Conservation (phyloP, 1,140 invertebrate genomes). For the Antheraea pernyi region DNA sequence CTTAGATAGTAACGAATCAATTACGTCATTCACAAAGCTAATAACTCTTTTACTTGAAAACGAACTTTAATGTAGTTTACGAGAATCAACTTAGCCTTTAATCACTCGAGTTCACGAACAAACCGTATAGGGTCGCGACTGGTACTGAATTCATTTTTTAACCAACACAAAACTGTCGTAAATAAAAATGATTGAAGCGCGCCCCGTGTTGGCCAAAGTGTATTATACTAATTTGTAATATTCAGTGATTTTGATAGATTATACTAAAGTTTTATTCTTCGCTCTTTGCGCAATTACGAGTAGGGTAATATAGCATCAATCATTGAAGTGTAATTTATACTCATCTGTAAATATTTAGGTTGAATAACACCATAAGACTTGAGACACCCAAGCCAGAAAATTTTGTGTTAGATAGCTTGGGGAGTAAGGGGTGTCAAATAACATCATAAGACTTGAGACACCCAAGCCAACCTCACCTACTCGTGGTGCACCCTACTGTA, state of each 20-base stretch:
- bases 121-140: constrained; percentile 23
- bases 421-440: too few species aligned
- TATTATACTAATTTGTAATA: neutral
- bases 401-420: too few species aligned
- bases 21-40: constrained; percentile 19
- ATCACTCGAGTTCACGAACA: constrained; percentile 33
- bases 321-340: neutral
- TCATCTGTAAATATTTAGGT: neutral
- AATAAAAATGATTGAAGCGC: constrained; percentile 27
- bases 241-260: neutral
- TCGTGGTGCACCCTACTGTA: too few species aligned
- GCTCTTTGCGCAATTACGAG: neutral
- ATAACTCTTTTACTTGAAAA: constrained; percentile 31
- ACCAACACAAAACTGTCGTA: constrained; percentile 24
- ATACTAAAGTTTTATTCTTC: neutral
- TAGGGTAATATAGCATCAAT: neutral
- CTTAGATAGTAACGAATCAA: constrained; percentile 22
- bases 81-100: constrained; percentile 22
- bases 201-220: neutral
- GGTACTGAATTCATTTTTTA: constrained; percentile 31
- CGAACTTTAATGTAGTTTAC: constrained; percentile 18
- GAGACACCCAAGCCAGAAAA: too few species aligned
- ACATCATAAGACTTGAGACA: too few species aligned
- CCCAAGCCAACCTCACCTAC: too few species aligned
- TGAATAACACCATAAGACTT: too few species aligned